phyloP scores from a whole-genome alignment of 2,797 vertebrate species.

The Nannoperca obscura region DNA sequence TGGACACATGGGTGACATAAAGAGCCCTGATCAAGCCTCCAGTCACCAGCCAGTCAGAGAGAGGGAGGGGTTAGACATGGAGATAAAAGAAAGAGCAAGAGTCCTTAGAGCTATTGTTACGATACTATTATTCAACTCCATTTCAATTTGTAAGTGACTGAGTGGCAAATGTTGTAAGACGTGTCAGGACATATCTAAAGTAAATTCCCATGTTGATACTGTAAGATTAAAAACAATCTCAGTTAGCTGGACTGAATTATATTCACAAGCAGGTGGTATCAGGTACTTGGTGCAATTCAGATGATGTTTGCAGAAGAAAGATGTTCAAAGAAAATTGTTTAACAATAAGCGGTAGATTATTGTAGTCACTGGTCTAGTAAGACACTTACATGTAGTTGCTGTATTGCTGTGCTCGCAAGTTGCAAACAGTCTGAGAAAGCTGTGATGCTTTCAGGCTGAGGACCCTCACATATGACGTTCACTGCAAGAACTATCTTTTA shows the following conservation, averaged over 20 bases:
- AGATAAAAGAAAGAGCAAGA: conserved; percentile 71
- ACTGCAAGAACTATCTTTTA: conserved; percentile 70
- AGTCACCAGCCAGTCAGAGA: conserved; percentile 78
- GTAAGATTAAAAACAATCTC: conserved; percentile 78
- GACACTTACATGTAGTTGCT: conserved; percentile 91
- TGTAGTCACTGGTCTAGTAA: conserved; percentile 90
- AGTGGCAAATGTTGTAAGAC: conserved; percentile 70
- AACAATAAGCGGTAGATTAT: conserved; percentile 81
- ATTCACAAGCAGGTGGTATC: conserved; percentile 88
- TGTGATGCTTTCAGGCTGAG: conserved; percentile 73
- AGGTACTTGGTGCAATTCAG: conserved; percentile 93
- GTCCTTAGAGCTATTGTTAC: conserved; percentile 80
- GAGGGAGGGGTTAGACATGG: conserved; percentile 74
- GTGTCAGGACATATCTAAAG: conserved; percentile 90
- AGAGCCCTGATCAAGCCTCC: conserved; percentile 68
- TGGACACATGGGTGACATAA: conserved; percentile 99
- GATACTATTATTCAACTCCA: conserved; percentile 84
- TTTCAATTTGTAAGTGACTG: conserved; percentile 81
- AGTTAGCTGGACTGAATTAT: conserved; percentile 72
- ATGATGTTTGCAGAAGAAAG: conserved; percentile 85
- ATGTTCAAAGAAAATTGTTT: conserved; percentile 73
- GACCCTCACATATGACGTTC: conserved; percentile 82
- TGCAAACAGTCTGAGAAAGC: conserved; percentile 83
- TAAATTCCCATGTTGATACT: conserved; percentile 89
- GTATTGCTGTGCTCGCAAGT: conserved; percentile 87